phyloP scores from a whole-genome alignment of 1,140 invertebrate genomes.

The Phymastichus coffea region DNA sequence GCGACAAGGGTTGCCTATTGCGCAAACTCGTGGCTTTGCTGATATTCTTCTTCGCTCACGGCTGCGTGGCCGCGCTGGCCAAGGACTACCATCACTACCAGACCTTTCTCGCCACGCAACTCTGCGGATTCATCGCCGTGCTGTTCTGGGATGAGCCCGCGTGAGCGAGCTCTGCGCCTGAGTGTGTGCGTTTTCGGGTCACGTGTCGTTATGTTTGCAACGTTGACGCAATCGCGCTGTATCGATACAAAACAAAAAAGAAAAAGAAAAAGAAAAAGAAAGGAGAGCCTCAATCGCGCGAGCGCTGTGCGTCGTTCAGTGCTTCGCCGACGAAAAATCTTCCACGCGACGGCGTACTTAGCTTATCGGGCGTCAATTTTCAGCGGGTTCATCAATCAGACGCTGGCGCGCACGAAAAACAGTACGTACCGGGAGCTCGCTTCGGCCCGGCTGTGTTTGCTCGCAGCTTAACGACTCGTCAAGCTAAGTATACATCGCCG shows the following conservation, averaged over 20 bases:
- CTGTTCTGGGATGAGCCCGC: conserved; percentile 35
- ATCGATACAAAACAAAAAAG: no score
- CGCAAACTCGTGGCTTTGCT: background rate
- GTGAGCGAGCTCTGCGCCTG: no score
- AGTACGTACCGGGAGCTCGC: background rate
- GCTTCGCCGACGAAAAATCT: background rate
- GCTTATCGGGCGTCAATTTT: background rate
- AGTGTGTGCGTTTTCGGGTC: no score
- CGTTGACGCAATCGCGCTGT: no score
- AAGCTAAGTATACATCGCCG: conserved; percentile 14
- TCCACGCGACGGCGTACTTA: background rate
- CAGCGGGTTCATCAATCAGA: no score
- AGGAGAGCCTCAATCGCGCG: no score
- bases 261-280: no score
- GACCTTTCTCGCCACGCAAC: conserved; percentile 42
- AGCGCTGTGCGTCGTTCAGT: background rate
- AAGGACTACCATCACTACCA: conserved; percentile 30
- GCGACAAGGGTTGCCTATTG: background rate
- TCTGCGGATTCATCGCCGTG: conserved; percentile 46
- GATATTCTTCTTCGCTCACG: conserved; percentile 8
- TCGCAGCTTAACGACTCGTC: background rate
- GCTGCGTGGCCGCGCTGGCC: background rate
- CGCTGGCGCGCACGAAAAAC: no score
- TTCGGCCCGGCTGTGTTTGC: background rate
- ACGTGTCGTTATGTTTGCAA: no score